Conservation (phyloP, 1,140 invertebrate genomes). For the Parasteatoda tepidariorum region DNA sequence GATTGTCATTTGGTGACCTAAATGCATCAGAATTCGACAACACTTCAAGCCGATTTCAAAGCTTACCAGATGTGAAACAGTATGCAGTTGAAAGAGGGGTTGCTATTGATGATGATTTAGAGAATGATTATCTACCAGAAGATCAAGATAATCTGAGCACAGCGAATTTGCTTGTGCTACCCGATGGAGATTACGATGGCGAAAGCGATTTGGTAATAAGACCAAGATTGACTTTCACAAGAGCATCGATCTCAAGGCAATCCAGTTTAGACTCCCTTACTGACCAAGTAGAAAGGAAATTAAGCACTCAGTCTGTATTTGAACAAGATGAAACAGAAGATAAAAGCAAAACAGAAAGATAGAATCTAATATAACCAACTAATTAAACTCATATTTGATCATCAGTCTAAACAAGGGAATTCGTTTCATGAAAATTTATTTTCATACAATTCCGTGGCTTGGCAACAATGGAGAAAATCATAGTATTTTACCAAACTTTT, state of each 20-base stretch:
- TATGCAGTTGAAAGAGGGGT: slow-evolving; percentile 19
- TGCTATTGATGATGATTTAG: not conserved
- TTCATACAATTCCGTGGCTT: no score
- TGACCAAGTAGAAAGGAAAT: not conserved
- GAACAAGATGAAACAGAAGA: not conserved
- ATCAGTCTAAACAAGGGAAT: no score
- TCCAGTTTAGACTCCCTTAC: not conserved
- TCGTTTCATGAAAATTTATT: no score
- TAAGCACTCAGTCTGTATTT: not conserved
- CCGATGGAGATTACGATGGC: not conserved
- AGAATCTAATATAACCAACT: no score
- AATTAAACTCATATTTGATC: no score
- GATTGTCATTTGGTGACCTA: slow-evolving; percentile 34
- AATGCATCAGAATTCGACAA: not conserved
- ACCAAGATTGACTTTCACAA: slow-evolving; percentile 27
- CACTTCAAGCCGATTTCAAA: slow-evolving; percentile 18
- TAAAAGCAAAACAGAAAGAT: no score
- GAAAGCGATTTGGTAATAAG: not conserved
- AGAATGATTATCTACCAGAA: not conserved
- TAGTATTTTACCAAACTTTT: no score
- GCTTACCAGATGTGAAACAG: slow-evolving; percentile 37
- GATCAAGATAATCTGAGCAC: slow-evolving; percentile 48
- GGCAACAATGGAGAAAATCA: no score
- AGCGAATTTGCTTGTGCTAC: slow-evolving; percentile 22
- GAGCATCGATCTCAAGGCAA: slow-evolving; percentile 16